Conservation (phyloP, 1,140 invertebrate species). For the Galendromus occidentalis region DNA sequence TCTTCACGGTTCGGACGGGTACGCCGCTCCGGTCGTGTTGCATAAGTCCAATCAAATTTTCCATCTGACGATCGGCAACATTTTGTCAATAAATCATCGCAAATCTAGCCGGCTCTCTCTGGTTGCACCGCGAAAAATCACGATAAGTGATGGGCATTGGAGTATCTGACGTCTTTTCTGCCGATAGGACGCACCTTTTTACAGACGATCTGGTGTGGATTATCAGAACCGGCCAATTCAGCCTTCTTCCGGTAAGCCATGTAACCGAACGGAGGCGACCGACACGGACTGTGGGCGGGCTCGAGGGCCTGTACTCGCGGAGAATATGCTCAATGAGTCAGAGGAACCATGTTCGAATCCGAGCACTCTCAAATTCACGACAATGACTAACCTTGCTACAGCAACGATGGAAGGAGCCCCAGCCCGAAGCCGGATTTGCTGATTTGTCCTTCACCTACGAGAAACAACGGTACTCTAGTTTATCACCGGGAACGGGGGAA, state of each 20-base stretch:
- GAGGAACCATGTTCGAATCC: not conserved
- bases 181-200: conserved; percentile 31
- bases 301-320: not conserved
- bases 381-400: no score
- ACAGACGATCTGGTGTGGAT: conserved; percentile 40
- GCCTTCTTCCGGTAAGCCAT: not conserved
- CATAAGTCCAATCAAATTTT: conserved; percentile 85
- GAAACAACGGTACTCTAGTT: no score
- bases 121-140: not conserved
- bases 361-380: not conserved
- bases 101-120: conserved; percentile 11
- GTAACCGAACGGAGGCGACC: not conserved
- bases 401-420: conserved; percentile 7
- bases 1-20: conserved; percentile 90
- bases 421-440: not conserved
- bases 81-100: not conserved
- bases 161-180: not conserved
- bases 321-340: not conserved
- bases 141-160: not conserved
- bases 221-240: conserved; percentile 15
- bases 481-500: no score
- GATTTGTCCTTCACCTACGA: no score
- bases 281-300: not conserved
- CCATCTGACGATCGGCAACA: conserved; percentile 52
- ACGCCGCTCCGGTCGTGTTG: conserved; percentile 81